phyloP scores from a whole-genome alignment of 2,888 invertebrate genomes.

The Rhagium mordax region DNA sequence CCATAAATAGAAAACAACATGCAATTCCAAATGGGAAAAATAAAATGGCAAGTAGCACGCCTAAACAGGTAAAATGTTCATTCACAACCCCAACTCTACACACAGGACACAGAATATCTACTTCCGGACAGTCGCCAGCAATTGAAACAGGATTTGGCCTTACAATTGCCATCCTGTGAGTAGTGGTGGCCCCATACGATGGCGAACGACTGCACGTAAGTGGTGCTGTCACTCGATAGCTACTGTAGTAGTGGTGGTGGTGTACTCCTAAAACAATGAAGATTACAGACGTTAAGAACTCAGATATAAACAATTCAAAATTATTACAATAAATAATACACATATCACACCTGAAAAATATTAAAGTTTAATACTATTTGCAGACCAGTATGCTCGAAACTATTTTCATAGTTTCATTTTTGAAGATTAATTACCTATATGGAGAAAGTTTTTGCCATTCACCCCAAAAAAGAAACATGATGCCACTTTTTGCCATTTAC shows the following conservation, averaged over 20 bases:
- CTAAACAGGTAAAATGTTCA: conserved; percentile 89
- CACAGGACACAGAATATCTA: conserved; percentile 91
- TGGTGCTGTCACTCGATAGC: conserved; percentile 41
- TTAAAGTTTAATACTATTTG: too few species aligned
- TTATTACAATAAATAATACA: too few species aligned
- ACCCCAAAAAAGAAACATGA: too few species aligned
- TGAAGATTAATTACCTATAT: too few species aligned
- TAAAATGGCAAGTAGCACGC: conserved; percentile 86
- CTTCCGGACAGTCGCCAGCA: too few species aligned
- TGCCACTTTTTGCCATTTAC: too few species aligned
- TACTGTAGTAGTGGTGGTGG: too few species aligned
- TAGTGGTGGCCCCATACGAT: conserved; percentile 56
- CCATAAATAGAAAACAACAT: conserved; percentile 88
- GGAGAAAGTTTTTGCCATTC: too few species aligned
- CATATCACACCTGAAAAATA: too few species aligned
- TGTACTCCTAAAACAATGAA: conserved; percentile 41
- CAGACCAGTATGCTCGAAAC: too few species aligned
- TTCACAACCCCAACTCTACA: conserved; percentile 91
- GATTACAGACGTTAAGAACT: background rate
- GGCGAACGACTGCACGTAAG: conserved; percentile 32
- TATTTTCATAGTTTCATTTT: too few species aligned
- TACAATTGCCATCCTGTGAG: conserved; percentile 70
- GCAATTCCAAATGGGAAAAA: conserved; percentile 91
- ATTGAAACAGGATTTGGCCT: conserved; percentile 83
- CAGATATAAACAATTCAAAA: too few species aligned